These are phyloP conservation scores for Dasysyrphus tricinctus DNA, from an alignment of 2,888 invertebrate genomes.

Conservation along the genomic window DNA sequence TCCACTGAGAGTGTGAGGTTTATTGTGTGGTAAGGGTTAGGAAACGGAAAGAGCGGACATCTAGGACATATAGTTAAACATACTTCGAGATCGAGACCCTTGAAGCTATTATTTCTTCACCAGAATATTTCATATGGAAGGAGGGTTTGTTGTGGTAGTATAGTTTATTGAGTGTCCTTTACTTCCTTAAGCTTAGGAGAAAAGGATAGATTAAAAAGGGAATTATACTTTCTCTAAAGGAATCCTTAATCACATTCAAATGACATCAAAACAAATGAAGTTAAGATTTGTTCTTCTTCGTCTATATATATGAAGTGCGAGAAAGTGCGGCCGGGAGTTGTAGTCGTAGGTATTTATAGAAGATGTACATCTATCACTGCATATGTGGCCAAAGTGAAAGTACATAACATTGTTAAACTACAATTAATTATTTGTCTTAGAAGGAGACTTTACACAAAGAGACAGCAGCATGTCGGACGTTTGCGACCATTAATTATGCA, in stretches of 20 bases:
- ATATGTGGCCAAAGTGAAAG: slow-evolving; percentile 57
- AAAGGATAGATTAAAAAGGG: slow-evolving; percentile 48
- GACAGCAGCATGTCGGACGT: slow-evolving; percentile 69
- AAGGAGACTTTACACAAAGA: slow-evolving; percentile 56
- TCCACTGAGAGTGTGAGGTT: slow-evolving; percentile 55
- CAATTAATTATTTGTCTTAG: slow-evolving; percentile 74
- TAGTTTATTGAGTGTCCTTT: slow-evolving; percentile 4
- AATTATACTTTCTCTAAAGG: slow-evolving; percentile 54
- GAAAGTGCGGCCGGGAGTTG: slow-evolving; percentile 20
- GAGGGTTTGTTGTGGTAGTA: neutral
- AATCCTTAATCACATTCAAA: slow-evolving; percentile 75
- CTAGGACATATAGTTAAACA: slow-evolving; percentile 52
- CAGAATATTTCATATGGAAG: neutral
- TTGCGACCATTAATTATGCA: slow-evolving; percentile 70
- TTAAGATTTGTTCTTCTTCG: slow-evolving; percentile 66
- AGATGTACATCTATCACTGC: slow-evolving; percentile 15
- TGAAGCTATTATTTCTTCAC: slow-evolving; percentile 32
- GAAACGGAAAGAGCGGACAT: slow-evolving; percentile 31
- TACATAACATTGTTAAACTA: slow-evolving; percentile 45
- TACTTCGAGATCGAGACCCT: slow-evolving; percentile 12
- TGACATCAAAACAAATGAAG: slow-evolving; percentile 73
- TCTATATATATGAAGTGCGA: slow-evolving; percentile 6
- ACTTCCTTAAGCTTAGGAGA: slow-evolving; percentile 8
- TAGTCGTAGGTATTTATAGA: neutral
- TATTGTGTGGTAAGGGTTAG: slow-evolving; percentile 59